These are phyloP conservation scores for Semaprochilodus insignis DNA, from an alignment of 2,797 vertebrate genomes.

Conservation along the genomic window DNA sequence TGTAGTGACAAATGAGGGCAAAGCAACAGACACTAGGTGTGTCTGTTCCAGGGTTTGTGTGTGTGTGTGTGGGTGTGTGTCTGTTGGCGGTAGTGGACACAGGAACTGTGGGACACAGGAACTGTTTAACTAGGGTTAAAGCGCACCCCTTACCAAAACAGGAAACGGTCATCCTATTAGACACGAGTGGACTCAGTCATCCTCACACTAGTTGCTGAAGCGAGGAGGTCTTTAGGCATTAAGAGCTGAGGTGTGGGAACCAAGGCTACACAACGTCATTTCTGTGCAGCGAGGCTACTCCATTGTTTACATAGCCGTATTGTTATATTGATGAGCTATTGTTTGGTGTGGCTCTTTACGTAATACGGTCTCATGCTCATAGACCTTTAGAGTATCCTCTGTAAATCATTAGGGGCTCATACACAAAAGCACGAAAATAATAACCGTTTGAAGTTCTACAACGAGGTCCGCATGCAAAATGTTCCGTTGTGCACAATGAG, in stretches of 20 bases:
- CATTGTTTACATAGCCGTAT: slow-evolving; percentile 78
- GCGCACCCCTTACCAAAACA: slow-evolving; percentile 69
- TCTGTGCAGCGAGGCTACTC: slow-evolving; percentile 69
- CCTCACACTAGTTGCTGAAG: slow-evolving; percentile 66
- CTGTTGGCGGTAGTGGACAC: slow-evolving; percentile 63
- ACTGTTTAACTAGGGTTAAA: slow-evolving; percentile 66
- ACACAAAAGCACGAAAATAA: slow-evolving; percentile 22
- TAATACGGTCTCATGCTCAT: slow-evolving; percentile 40
- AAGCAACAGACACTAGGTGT: slow-evolving; percentile 58
- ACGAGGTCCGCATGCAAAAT: background rate
- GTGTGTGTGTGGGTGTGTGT: slow-evolving; percentile 45
- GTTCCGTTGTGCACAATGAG: slow-evolving; percentile 1
- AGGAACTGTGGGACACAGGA: slow-evolving; percentile 71
- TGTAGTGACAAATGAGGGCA: slow-evolving; percentile 55
- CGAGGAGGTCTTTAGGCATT: slow-evolving; percentile 47
- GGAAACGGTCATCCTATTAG: slow-evolving; percentile 70
- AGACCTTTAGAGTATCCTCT: slow-evolving; percentile 50
- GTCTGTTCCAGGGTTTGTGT: slow-evolving; percentile 49
- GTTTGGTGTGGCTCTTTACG: slow-evolving; percentile 60
- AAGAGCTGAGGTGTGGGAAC: slow-evolving; percentile 75
- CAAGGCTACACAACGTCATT: slow-evolving; percentile 67
- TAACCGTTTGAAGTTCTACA: slow-evolving; percentile 13
- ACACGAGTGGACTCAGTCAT: slow-evolving; percentile 67
- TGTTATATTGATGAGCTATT: slow-evolving; percentile 63
- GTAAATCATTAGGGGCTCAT: slow-evolving; percentile 34